A percentile compares a stretch with the other conserved stretches of the same genome.
Conservation (phyloP, 92 coral and sea anemone genomes). For the Porites rus region DNA sequence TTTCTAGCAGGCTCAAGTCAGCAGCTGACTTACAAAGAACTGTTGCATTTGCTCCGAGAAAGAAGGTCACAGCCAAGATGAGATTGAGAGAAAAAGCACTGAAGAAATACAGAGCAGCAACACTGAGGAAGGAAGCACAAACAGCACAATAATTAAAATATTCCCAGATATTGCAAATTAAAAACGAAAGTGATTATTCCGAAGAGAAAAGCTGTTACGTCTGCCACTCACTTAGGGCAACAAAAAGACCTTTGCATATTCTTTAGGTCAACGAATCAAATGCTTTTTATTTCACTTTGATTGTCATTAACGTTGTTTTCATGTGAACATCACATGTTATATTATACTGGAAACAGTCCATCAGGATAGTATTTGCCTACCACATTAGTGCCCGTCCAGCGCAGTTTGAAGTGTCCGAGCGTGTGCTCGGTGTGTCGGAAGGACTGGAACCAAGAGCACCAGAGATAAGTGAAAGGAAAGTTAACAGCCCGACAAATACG, state of each 20-base stretch:
- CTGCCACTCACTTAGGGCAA: no score
- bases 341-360: no score
- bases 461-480: conserved; percentile 61
- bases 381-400: conserved; percentile 76
- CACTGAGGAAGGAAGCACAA: conserved; percentile 16
- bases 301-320: no score
- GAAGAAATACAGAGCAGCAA: conserved; percentile 63
- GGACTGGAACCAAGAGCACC: conserved; percentile 79
- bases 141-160: background rate
- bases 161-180: background rate
- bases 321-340: no score
- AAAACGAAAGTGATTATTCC: no score
- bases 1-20: conserved; percentile 73
- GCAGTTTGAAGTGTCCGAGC: conserved; percentile 73
- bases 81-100: conserved; percentile 69
- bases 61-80: conserved; percentile 64
- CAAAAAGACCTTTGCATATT: no score
- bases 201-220: no score
- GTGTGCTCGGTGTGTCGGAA: conserved; percentile 81
- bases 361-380: conserved; percentile 22
- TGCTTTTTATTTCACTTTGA: no score
- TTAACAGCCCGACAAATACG: conserved; percentile 63
- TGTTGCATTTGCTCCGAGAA: conserved; percentile 77
- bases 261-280: no score
- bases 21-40: conserved; percentile 78